Base-by-base conservation (phyloP, 2,888 invertebrate genomes). In the Epistrophe grossulariae region DNA sequence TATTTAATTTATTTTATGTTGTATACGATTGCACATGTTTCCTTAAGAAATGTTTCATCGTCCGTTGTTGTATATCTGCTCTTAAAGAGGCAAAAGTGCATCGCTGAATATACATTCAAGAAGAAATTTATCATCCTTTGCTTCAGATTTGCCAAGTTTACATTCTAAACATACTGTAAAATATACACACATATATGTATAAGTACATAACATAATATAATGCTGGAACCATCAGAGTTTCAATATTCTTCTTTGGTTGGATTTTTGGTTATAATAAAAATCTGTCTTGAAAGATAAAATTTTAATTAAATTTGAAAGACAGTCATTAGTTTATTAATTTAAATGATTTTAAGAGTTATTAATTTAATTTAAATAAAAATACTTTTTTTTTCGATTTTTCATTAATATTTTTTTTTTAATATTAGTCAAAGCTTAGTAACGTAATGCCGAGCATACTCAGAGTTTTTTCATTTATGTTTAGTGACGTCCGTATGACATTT, bases 101-200 rank as follows among this genome's bases (percentile, higher is more conserved):
- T 62, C 55, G 60, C n/a, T 1, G 24, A 40, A 40, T 10, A 66
- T 8, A 68, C 6, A 52, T 15, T 40, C 45, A 55, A 72, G 40
- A 64, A 45, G 45, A 48, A 57, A 78, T 78, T 82, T 78, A 82
- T 82, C 78, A 78, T 72, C 59, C 57, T 78, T 50, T 82, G 55
- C 50, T 59, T 72, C 13, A 66, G 72, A 78, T 82, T 52, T 24
- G 59, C 28, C 43, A 24, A 59, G 48, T 45, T 76, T 48, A 76
- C 52, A 62, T 17, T 55, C n/a, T 28, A 19, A 57, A 60, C 31
- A 31, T 50, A 19, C 7, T 35, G 28, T 24, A 52, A 24, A 24
- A 24, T 3, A 24, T 19, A 52, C 6, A 19, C 6, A 52, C 4
- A 11, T 3, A 43, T 10, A 31, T 31, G 3, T 24, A 24, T 31